Percentiles rank a stretch among this genome's conserved stretches.
phyloP scores from a whole-genome alignment of 2,888 invertebrate genomes.

The Eupeodes latifasciatus region DNA sequence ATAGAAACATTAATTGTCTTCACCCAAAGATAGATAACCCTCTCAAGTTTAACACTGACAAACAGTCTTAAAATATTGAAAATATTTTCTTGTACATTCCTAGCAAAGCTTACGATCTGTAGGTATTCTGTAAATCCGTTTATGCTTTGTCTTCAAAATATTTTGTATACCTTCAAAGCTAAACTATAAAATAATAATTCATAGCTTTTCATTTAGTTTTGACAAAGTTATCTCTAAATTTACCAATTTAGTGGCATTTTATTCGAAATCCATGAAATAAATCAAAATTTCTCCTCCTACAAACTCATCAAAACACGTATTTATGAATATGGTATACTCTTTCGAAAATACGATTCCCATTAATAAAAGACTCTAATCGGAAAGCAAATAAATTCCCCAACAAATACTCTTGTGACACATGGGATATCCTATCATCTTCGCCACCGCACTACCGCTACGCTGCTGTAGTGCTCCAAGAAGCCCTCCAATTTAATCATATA shows the following conservation, averaged over 20 bases:
- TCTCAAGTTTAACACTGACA: too few species aligned
- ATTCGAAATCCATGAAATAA: constrained; percentile 34
- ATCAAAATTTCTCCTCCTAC: constrained; percentile 56
- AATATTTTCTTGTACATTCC: too few species aligned
- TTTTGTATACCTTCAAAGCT: too few species aligned
- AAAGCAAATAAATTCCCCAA: constrained; percentile 69
- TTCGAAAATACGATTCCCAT: constrained; percentile 53
- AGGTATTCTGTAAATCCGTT: too few species aligned
- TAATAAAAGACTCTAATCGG: constrained; percentile 61
- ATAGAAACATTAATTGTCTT: too few species aligned
- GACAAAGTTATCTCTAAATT: constrained; percentile 40
- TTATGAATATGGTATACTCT: neutral
- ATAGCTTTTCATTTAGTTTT: constrained; percentile 26
- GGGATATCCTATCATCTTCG: constrained; percentile 55
- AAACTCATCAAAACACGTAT: too few species aligned
- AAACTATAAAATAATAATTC: constrained; percentile 11
- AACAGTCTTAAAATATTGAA: too few species aligned
- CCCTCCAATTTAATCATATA: constrained; percentile 26
- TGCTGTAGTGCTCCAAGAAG: neutral
- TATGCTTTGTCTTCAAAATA: too few species aligned
- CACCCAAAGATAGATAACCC: too few species aligned
- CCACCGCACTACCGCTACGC: neutral
- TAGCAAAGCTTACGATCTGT: too few species aligned
- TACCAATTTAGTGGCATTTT: constrained; percentile 41
- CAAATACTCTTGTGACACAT: constrained; percentile 69